Evolutionary conservation across 1,140 invertebrate species (phyloP), one percentile per base, ranked within the genome.

Genomic region (Drosophila trapezifrons): DNA sequence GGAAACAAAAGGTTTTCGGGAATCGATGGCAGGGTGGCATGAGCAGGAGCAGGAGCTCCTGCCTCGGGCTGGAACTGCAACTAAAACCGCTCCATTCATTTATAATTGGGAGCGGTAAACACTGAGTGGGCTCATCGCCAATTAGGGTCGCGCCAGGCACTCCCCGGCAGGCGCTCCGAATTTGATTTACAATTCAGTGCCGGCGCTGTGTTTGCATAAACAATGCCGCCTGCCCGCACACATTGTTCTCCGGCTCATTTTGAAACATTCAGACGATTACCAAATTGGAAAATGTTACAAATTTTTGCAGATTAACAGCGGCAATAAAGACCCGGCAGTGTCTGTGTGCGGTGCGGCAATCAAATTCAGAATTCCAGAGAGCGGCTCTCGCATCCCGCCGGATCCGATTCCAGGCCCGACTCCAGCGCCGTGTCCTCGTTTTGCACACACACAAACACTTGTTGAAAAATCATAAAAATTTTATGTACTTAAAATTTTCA

Each of bases 401-500:
- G n/a, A n/a, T n/a, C n/a, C n/a, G n/a, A n/a, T n/a, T n/a, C 22
- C 22, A 22, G 22, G 4, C 22, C 22, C 22, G 22, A n/a, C 22
- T 22, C 22, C 22, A 22, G 22, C 4, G 18, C 10, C 15, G 7
- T 10, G 8, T 4, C 20, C 45, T 25, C 45, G 22, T 2, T 17
- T n/a, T 7, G 22, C 46, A 32, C 55, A 27, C 65, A 40, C 47
- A 43, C 54, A 58, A 43, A 59, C 80, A 83, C 65, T 72, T 80
- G 81, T 72, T 78, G 74, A 78, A 65, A 63, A 76, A 73, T 76
- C 78, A 85, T 81, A 78, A 72, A 78, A 81, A 67, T 78, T 78
- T 86, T 35, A 85, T 81, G 75, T 78, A 76, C 82, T 78, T 82
- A 67, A 78, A 86, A 77, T 69, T 72, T 84, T 76, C 66, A 84